Base-by-base conservation (phyloP, 2,113 vertebrate species). In the Hemiprocne comata region DNA sequence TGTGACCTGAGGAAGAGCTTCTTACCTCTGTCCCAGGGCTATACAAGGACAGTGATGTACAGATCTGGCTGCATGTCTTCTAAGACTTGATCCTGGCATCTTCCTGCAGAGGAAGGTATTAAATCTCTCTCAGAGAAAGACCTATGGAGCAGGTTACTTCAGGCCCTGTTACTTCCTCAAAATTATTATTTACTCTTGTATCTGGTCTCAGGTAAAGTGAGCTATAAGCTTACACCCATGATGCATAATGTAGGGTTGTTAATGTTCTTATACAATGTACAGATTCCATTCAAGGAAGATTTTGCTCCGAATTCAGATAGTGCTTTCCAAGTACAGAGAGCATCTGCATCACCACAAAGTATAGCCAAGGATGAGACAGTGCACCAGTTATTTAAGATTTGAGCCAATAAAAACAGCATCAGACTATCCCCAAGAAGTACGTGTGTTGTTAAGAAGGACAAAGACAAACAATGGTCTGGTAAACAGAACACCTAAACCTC, bases 381-480 rank as follows among this genome's bases (percentile, higher is more conserved):
- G 75, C 62, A 79, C 31, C 40, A 93, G 60, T 93, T 93, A 95
- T 93, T 95, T 89, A 71, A 84, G 86, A 86, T 79, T 33, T 60
- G 42, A 94, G 83, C 90, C 96, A 97, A 94, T 84, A 94, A 88
- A 95, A 93, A 88, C 83, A 74, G 33, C 69, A 84, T 81, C 86
- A 51, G 79, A 93, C 61, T 65, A 90, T 84, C 83, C 65, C 60
- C 75, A 90, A 92, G 60, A 93, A 92, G 71, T 74, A 81, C n/a
- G 86, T 74, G 19, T 62, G 53, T 58, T 83, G 72, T 85, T 92
- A 83, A 90, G 82, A 93, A 50, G 69, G 55, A n/a, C n/a, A n/a
- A n/a, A 90, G 55, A 95, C 38, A 92, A 90, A 64, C 67, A 80
- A 42, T 15, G 25, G n/a, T 79, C 62, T 73, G 55, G 67, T 88